phyloP scores from a whole-genome alignment of 2,797 vertebrate species.

The Rhadinocentrus ornatus region DNA sequence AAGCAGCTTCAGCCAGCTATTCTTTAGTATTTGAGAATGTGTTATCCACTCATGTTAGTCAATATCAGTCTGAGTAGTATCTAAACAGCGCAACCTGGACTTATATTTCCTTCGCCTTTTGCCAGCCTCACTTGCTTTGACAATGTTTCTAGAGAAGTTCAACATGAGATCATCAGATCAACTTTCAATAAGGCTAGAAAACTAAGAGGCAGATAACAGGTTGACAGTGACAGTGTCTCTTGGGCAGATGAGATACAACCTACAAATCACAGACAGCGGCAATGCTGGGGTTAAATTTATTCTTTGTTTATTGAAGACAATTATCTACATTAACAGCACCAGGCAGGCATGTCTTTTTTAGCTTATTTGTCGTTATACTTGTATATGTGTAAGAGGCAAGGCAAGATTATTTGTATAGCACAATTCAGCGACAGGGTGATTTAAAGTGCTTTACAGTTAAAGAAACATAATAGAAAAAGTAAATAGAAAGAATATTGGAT shows the following conservation, averaged over 20 bases:
- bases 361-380: neutral
- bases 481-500: too few relatives aligned
- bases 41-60: constrained; percentile 38
- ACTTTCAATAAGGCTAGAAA: constrained; percentile 51
- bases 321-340: neutral
- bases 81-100: constrained; percentile 54
- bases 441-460: too few relatives aligned
- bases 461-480: too few relatives aligned
- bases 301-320: constrained; percentile 37
- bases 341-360: neutral
- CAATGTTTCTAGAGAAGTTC: too few relatives aligned
- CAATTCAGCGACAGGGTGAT: too few relatives aligned
- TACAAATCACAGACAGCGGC: constrained; percentile 22
- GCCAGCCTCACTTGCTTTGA: constrained; percentile 46
- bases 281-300: constrained; percentile 15
- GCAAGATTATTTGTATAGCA: too few relatives aligned
- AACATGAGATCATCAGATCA: too few relatives aligned
- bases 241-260: constrained; percentile 36
- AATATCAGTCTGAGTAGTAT: constrained; percentile 37
- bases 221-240: constrained; percentile 40
- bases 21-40: constrained; percentile 20
- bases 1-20: constrained; percentile 30
- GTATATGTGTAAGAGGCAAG: neutral
- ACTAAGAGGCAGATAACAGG: constrained; percentile 47
- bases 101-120: constrained; percentile 47